phyloP scores from a whole-genome alignment of 2,113 vertebrate species.

The chimpanzee (Pan troglodytes) region NHGRI_mPanTro3-v2.1_pri NC_072402.2:92594501-92595000 shows the following conservation, averaged over 20 bases:
- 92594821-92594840: not conserved
- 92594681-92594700: not conserved
- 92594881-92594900: slow-evolving; percentile 40
- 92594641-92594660: not conserved
- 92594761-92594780: not conserved
- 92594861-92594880: slow-evolving; percentile 63
- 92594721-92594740: not conserved
- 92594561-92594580: not conserved
- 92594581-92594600: not conserved
- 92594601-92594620: not conserved
- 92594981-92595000: slow-evolving; percentile 22
- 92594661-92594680: not conserved
- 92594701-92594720: not conserved
- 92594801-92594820: not conserved
- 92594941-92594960: not conserved
- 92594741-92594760: not conserved
- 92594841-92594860: not conserved
- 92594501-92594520: not conserved
- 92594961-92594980: not conserved
- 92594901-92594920: not conserved
- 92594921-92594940: not conserved
- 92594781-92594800: not conserved
- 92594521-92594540: not conserved
- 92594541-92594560: not conserved
- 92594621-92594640: not conserved